Evolutionary conservation across 2,888 invertebrate genomes (phyloP).

Genomic region (Clusia tigrina): DNA sequence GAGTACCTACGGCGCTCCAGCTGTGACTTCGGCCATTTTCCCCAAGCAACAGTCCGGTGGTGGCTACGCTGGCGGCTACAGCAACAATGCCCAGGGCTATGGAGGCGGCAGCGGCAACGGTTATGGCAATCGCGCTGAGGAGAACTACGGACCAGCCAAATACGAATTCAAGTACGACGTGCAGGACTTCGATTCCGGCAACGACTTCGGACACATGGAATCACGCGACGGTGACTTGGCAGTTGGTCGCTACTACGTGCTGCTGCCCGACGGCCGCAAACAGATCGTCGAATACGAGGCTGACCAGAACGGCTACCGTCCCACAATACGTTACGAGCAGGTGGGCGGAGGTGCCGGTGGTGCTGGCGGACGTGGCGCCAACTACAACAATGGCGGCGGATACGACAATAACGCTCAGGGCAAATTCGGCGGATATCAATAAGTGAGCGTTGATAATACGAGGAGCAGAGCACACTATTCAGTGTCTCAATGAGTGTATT

Average conservation of each 20-base stretch:
- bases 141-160: slow-evolving; percentile 72
- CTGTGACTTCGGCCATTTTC: slow-evolving; percentile 66
- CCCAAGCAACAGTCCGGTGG: slow-evolving; percentile 52
- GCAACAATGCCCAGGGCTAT: slow-evolving; percentile 38
- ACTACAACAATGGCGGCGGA: slow-evolving; percentile 43
- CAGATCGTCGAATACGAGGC: slow-evolving; percentile 77
- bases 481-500: too few species aligned
- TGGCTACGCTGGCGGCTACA: slow-evolving; percentile 21
- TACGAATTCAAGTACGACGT: slow-evolving; percentile 76
- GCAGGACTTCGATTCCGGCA: slow-evolving; percentile 71
- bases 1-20: slow-evolving; percentile 67
- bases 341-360: slow-evolving; percentile 60
- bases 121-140: slow-evolving; percentile 53
- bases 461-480: not conserved
- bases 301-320: slow-evolving; percentile 73
- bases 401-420: slow-evolving; percentile 55
- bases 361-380: slow-evolving; percentile 42
- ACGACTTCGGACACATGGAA: slow-evolving; percentile 74
- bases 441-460: slow-evolving; percentile 31
- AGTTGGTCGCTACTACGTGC: slow-evolving; percentile 72
- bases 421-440: slow-evolving; percentile 58
- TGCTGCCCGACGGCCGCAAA: slow-evolving; percentile 74
- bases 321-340: slow-evolving; percentile 74
- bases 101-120: slow-evolving; percentile 37
- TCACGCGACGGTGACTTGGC: slow-evolving; percentile 71